Percentiles rank a stretch among this genome's conserved stretches.
phyloP scores from a whole-genome alignment of 2,113 vertebrate genomes.

The Corynorhinus townsendii region DNA sequence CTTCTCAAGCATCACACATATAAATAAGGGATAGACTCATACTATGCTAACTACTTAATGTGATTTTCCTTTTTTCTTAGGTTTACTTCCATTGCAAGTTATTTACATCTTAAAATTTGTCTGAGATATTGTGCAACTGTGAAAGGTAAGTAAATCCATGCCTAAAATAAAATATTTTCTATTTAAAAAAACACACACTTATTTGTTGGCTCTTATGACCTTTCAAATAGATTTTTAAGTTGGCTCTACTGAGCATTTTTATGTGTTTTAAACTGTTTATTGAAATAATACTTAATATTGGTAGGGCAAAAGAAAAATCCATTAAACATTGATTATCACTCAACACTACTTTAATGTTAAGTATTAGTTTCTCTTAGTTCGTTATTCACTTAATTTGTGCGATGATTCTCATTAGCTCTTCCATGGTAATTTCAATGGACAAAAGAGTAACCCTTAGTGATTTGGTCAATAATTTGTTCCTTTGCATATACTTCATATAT shows the following conservation, averaged over 20 bases:
- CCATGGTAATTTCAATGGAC: not conserved
- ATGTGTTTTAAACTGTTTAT: not conserved
- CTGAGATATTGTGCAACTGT: not conserved
- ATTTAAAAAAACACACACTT: not conserved
- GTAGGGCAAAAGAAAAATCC: not conserved
- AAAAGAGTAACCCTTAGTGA: not conserved
- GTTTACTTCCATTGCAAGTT: not conserved
- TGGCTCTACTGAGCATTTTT: not conserved
- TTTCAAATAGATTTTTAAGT: constrained; percentile 4
- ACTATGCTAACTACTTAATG: not conserved
- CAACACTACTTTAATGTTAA: not conserved
- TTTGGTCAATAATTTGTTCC: not conserved
- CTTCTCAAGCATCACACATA: not conserved
- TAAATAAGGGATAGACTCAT: not conserved
- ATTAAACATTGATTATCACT: not conserved
- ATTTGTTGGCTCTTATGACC: not conserved
- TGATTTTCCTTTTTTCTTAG: not conserved
- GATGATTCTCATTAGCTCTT: not conserved
- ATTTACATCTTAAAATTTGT: not conserved
- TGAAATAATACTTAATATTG: not conserved
- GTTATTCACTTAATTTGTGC: not conserved
- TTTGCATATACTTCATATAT: not conserved
- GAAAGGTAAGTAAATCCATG: not conserved
- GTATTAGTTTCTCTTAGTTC: not conserved
- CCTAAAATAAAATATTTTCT: not conserved